These are phyloP conservation scores for Acanthurus tractus DNA, from an alignment of 2,797 vertebrate species.

Conservation along the genomic window DNA sequence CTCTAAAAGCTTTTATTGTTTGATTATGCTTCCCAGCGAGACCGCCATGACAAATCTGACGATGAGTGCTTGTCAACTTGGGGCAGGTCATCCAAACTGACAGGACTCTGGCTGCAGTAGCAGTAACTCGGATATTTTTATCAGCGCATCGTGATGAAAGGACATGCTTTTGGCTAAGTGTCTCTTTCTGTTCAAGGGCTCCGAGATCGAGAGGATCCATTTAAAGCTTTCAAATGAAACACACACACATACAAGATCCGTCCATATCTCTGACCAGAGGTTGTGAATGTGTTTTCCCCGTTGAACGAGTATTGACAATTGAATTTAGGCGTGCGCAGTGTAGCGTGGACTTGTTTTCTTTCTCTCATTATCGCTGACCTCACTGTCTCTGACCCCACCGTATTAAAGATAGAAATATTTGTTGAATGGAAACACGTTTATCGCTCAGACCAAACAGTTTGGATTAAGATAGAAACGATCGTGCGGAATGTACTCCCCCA, in stretches of 20 bases:
- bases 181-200: slow-evolving; percentile 58
- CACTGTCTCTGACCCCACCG: not conserved
- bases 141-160: slow-evolving; percentile 57
- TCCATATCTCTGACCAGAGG: not conserved
- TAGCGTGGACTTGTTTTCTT: slow-evolving; percentile 3
- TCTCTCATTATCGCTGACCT: slow-evolving; percentile 31
- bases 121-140: slow-evolving; percentile 70
- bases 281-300: slow-evolving; percentile 11
- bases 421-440: slow-evolving; percentile 20
- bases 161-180: slow-evolving; percentile 61
- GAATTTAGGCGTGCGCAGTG: slow-evolving; percentile 9
- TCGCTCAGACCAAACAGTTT: slow-evolving; percentile 19
- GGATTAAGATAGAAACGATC: slow-evolving; percentile 57
- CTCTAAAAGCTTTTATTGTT: slow-evolving; percentile 24
- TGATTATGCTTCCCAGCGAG: slow-evolving; percentile 37
- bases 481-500: slow-evolving; percentile 37
- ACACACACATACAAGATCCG: slow-evolving; percentile 18
- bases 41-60: slow-evolving; percentile 59
- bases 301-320: slow-evolving; percentile 12
- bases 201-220: slow-evolving; percentile 41
- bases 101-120: slow-evolving; percentile 66
- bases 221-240: slow-evolving; percentile 47
- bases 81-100: slow-evolving; percentile 70
- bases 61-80: slow-evolving; percentile 65
- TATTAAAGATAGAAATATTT: slow-evolving; percentile 29